These are phyloP conservation scores for Smithornis capensis DNA, from an alignment of 2,113 vertebrate genomes.

Conservation along the genomic window DNA sequence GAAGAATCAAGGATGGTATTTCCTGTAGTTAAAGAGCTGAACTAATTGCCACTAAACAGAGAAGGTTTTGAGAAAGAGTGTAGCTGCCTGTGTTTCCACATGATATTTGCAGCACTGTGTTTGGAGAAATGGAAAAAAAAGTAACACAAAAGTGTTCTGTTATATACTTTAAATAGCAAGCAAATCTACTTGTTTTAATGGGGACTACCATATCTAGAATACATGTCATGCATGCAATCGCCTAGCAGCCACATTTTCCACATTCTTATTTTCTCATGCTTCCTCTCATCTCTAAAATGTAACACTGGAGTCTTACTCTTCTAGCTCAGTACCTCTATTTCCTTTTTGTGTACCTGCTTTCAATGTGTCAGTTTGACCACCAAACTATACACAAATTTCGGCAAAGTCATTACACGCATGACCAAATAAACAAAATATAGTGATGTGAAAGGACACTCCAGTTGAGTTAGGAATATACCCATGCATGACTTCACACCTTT, in stretches of 20 bases:
- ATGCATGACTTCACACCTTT: neutral
- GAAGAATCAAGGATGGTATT: neutral
- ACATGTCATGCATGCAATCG: fast-evolving
- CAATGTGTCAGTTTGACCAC: neutral
- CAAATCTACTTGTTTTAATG: neutral
- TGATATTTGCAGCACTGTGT: neutral
- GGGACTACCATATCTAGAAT: neutral
- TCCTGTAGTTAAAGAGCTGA: neutral
- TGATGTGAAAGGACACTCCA: neutral
- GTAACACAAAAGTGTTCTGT: neutral
- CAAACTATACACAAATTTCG: neutral
- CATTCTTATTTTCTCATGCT: neutral
- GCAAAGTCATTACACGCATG: neutral
- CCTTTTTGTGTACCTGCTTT: neutral
- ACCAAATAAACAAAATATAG: neutral
- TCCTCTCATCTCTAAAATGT: neutral
- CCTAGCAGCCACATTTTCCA: neutral
- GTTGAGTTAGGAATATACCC: neutral
- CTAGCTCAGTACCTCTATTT: neutral
- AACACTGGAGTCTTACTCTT: neutral
- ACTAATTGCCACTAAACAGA: neutral
- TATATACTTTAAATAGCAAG: neutral
- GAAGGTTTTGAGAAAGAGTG: neutral
- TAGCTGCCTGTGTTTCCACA: neutral
- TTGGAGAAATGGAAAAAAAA: neutral